Evolutionary conservation across 1,140 invertebrate genomes (phyloP).

Genomic region (Pantala flavescens): DNA sequence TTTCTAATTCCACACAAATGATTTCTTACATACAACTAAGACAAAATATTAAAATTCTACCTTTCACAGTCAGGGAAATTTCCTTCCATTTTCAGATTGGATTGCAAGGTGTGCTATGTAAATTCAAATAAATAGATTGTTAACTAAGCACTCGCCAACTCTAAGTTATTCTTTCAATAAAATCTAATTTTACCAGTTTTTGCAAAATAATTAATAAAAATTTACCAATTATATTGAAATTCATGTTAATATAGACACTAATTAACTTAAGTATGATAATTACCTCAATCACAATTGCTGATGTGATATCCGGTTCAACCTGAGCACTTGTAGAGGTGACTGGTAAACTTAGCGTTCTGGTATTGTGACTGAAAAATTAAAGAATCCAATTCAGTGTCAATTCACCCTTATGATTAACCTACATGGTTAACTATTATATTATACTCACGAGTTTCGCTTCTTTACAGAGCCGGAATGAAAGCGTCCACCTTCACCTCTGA

Average conservation of each 20-base stretch:
- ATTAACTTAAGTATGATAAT: background rate
- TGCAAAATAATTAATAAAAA: background rate
- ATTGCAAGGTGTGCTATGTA: constrained; percentile 9
- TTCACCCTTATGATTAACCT: background rate
- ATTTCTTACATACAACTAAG: background rate
- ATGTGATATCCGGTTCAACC: background rate
- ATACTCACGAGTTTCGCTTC: constrained; percentile 34
- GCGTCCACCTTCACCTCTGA: constrained; percentile 89
- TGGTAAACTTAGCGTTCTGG: background rate
- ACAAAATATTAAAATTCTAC: constrained; percentile 11
- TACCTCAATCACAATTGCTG: constrained; percentile 1
- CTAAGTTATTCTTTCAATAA: background rate
- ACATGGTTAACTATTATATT: background rate
- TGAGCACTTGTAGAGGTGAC: background rate
- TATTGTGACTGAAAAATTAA: background rate
- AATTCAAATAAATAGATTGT: background rate
- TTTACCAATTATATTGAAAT: background rate
- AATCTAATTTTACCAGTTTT: background rate
- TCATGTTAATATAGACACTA: background rate
- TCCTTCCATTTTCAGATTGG: constrained; percentile 9
- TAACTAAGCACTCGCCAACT: background rate
- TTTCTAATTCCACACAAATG: background rate
- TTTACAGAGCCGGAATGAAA: constrained; percentile 75
- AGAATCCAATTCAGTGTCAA: background rate
- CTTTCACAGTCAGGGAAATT: constrained; percentile 9